Percentiles rank a stretch among this genome's conserved stretches.
These are phyloP conservation scores for Vimba vimba DNA, from an alignment of 2,113 vertebrate species.

Conservation along the genomic window DNA sequence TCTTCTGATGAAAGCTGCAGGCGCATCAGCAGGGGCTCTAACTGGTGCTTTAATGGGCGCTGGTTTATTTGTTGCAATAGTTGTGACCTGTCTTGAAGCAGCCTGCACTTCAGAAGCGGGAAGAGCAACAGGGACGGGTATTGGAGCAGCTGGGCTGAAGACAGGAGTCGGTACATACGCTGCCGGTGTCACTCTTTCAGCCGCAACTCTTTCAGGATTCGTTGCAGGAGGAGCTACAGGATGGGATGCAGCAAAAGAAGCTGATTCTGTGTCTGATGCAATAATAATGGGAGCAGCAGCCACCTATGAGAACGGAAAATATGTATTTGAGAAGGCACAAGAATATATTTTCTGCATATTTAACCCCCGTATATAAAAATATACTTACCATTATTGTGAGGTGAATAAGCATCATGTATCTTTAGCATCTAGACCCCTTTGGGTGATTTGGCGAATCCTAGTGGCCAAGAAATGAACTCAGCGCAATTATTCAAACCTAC, in stretches of 20 bases:
- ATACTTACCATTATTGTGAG: neutral
- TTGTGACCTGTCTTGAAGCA: too few relatives aligned
- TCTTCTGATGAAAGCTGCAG: neutral
- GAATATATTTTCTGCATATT: neutral
- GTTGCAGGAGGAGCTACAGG: neutral
- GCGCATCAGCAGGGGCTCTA: neutral
- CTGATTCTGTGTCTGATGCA: neutral
- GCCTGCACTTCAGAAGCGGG: too few relatives aligned
- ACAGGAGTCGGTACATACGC: neutral
- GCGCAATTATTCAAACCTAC: too few relatives aligned
- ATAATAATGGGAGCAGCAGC: neutral
- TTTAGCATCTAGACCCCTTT: too few relatives aligned
- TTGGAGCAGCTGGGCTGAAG: too few relatives aligned
- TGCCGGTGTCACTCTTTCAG: neutral
- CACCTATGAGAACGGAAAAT: neutral
- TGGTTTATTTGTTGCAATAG: too few relatives aligned
- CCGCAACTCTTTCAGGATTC: neutral
- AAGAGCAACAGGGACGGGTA: too few relatives aligned
- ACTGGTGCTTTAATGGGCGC: neutral
- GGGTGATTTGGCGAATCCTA: too few relatives aligned
- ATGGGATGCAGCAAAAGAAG: neutral
- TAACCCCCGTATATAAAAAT: neutral
- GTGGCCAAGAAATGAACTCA: too few relatives aligned
- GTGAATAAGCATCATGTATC: too few relatives aligned
- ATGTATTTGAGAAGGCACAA: neutral